These are phyloP conservation scores for Deilephila elpenor DNA, from an alignment of 2,888 invertebrate species.

Conservation along the genomic window DNA sequence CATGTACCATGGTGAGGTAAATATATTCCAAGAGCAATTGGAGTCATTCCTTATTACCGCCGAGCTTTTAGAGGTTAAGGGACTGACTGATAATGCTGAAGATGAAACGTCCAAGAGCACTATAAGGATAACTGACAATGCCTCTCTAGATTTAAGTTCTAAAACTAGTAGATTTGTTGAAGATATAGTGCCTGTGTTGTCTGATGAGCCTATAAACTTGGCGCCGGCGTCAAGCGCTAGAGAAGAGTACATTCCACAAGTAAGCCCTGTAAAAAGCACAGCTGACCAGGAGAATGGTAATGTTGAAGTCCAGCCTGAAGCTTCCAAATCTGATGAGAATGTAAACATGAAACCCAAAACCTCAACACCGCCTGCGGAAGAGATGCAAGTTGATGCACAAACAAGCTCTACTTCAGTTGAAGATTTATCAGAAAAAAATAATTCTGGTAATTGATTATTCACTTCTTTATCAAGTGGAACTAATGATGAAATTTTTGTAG, in stretches of 20 bases:
- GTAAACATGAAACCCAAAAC: slow-evolving; percentile 52
- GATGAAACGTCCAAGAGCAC: slow-evolving; percentile 72
- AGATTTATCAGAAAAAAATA: slow-evolving; percentile 77
- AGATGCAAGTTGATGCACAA: slow-evolving; percentile 78
- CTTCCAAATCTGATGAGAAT: slow-evolving; percentile 55
- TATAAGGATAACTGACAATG: slow-evolving; percentile 65
- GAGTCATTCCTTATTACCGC: slow-evolving; percentile 91
- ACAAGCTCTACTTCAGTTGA: slow-evolving; percentile 63
- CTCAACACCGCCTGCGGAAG: slow-evolving; percentile 58
- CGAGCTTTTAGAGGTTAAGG: slow-evolving; percentile 90
- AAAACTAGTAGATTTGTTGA: slow-evolving; percentile 67
- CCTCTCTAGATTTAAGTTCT: slow-evolving; percentile 76
- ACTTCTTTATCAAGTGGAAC: neutral
- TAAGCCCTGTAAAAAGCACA: slow-evolving; percentile 45
- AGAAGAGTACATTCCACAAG: slow-evolving; percentile 73
- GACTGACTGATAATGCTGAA: slow-evolving; percentile 86
- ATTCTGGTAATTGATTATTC: slow-evolving; percentile 51
- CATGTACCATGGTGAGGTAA: slow-evolving; percentile 93
- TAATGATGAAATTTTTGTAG: neutral
- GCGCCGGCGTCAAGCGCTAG: slow-evolving; percentile 69
- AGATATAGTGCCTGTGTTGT: slow-evolving; percentile 60
- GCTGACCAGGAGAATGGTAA: slow-evolving; percentile 61
- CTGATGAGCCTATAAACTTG: slow-evolving; percentile 78
- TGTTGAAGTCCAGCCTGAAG: slow-evolving; percentile 57
- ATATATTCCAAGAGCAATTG: slow-evolving; percentile 91